Percentiles rank a stretch among this genome's conserved stretches.
Conservation (phyloP, 2,888 invertebrate genomes). For the Fragum whitleyi region DNA sequence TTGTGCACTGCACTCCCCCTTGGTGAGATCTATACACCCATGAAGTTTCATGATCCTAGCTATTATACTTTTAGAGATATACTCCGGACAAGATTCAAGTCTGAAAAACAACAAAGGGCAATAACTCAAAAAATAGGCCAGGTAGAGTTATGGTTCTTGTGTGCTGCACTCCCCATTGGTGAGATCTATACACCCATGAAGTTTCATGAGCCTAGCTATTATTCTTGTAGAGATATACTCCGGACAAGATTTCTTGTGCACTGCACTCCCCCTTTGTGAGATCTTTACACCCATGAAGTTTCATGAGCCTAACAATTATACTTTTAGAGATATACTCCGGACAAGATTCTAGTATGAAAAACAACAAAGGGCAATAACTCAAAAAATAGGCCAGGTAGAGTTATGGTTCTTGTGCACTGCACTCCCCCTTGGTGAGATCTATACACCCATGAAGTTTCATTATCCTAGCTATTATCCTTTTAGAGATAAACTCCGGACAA, state of each 20-base stretch:
- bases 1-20: no score
- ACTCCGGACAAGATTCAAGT: no score
- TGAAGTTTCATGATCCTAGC: no score
- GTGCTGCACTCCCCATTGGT: no score
- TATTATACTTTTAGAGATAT: no score
- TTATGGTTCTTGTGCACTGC: neutral
- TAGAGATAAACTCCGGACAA: conserved; percentile 1
- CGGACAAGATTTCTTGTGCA: neutral
- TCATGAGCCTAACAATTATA: neutral
- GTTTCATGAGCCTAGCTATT: neutral
- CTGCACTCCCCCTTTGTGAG: neutral
- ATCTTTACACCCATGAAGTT: neutral
- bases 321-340: neutral
- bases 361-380: neutral
- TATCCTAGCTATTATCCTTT: neutral
- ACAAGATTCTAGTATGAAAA: neutral
- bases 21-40: no score
- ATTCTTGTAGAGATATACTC: neutral
- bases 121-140: no score
- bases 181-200: no score
- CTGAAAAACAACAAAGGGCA: no score
- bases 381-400: neutral
- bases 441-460: neutral
- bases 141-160: no score
- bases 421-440: neutral